These are phyloP conservation scores for Phylloscopus trochilus DNA, from an alignment of 2,113 vertebrate species.

Conservation along the genomic window DNA sequence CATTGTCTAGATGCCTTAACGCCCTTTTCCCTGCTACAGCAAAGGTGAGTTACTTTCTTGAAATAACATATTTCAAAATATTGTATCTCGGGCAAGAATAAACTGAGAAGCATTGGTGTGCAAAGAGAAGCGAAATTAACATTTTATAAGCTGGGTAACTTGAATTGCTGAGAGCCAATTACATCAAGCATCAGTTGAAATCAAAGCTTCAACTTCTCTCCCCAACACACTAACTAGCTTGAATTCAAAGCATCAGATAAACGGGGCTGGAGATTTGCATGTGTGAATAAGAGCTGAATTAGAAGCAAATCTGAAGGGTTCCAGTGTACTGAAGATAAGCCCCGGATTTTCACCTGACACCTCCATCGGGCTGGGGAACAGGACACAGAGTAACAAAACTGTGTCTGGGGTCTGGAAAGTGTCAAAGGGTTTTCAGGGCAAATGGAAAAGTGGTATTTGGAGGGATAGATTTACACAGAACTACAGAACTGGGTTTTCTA, in stretches of 20 bases:
- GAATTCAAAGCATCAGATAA: conserved; percentile 41
- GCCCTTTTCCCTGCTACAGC: neutral
- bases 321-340: neutral
- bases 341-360: neutral
- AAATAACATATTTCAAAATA: neutral
- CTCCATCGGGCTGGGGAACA: neutral
- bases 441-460: neutral
- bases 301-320: neutral
- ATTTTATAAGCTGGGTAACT: conserved; percentile 13
- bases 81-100: neutral
- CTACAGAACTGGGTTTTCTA: conserved; percentile 1
- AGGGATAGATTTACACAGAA: neutral
- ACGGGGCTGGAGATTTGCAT: neutral
- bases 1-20: neutral
- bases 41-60: neutral
- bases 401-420: neutral
- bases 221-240: neutral
- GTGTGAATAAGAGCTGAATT: neutral
- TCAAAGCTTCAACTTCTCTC: neutral
- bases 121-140: neutral
- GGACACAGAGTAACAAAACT: neutral
- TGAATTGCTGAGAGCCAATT: conserved; percentile 36
- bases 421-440: neutral
- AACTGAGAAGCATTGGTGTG: neutral
- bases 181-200: conserved; percentile 11